phyloP scores from a whole-genome alignment of 1,140 invertebrate genomes.

The Chelonus insularis region DNA sequence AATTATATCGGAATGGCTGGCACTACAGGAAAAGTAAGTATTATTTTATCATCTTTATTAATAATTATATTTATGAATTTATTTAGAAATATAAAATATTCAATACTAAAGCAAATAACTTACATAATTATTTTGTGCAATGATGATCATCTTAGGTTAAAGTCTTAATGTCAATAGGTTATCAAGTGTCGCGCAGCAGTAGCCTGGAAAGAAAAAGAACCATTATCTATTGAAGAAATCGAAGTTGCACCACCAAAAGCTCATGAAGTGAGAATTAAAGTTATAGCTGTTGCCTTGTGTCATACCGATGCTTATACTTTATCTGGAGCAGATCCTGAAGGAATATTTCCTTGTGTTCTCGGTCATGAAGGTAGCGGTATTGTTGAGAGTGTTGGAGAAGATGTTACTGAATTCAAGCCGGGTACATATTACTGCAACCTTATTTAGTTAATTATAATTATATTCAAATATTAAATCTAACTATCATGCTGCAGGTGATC shows the following conservation, averaged over 20 bases:
- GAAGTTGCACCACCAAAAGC: constrained; percentile 94
- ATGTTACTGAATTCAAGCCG: constrained; percentile 83
- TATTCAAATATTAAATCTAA: constrained; percentile 13
- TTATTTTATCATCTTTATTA: constrained; percentile 17
- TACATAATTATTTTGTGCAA: too few relatives aligned
- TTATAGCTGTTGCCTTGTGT: constrained; percentile 89
- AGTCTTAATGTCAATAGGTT: constrained; percentile 61
- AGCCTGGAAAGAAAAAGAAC: constrained; percentile 86
- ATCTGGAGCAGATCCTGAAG: constrained; percentile 91
- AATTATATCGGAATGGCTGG: constrained; percentile 33
- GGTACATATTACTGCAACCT: constrained; percentile 59
- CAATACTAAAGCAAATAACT: too few relatives aligned
- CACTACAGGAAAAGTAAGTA: constrained; percentile 42
- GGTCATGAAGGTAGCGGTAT: constrained; percentile 95
- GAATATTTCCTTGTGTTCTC: constrained; percentile 88
- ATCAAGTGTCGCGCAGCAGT: constrained; percentile 92
- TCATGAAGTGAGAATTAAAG: constrained; percentile 81
- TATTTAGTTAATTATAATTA: neutral
- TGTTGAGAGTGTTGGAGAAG: constrained; percentile 93
- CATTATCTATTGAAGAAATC: constrained; percentile 85
- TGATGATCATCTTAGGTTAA: too few relatives aligned
- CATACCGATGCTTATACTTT: constrained; percentile 97
- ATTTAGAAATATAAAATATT: neutral
- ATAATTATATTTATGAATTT: neutral
- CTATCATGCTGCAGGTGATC: constrained; percentile 76